A percentile compares a stretch with the other conserved stretches of the same genome.
Evolutionary conservation across 35 echinoderm and acorn worm genomes (phyloP).

Genomic region (Diadema setosum): DNA sequence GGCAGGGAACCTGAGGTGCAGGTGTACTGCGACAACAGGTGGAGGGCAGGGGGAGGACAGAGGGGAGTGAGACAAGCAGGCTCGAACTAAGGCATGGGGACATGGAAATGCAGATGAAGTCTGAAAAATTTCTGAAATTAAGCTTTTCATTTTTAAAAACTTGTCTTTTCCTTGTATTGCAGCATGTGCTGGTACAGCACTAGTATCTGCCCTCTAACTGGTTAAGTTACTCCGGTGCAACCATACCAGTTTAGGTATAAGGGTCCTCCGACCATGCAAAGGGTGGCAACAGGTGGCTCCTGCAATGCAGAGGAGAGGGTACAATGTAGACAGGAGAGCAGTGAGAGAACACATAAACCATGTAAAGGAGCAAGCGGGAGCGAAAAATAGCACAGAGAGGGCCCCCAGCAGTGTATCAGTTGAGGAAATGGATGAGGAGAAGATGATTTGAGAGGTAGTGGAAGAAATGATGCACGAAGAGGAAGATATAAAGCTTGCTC

Average conservation of each 20-base stretch:
- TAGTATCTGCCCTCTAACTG: neutral
- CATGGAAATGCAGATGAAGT: too few species aligned
- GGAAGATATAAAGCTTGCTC: neutral
- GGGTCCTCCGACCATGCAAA: neutral
- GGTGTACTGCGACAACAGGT: too few species aligned
- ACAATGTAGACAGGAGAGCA: constrained; percentile 8
- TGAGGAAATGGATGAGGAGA: constrained; percentile 7
- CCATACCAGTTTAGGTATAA: neutral
- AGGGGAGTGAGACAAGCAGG: too few species aligned
- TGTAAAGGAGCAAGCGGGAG: constrained; percentile 12
- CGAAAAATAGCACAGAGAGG: constrained; percentile 16
- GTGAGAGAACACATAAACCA: neutral
- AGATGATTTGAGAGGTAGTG: neutral
- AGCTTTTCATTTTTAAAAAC: neutral
- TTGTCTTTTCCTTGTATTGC: neutral
- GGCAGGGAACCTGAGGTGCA: too few species aligned
- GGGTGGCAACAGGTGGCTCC: constrained; percentile 11
- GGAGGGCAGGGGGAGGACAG: too few species aligned
- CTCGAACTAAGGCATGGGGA: too few species aligned
- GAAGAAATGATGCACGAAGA: neutral
- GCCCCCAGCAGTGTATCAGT: constrained; percentile 5
- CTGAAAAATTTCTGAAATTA: too few species aligned
- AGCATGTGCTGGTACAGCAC: constrained; percentile 26
- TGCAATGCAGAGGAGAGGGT: neutral
- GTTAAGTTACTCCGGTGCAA: neutral